Conservation (phyloP, 2,888 invertebrate species). For the Microctonus hyperodae region DNA sequence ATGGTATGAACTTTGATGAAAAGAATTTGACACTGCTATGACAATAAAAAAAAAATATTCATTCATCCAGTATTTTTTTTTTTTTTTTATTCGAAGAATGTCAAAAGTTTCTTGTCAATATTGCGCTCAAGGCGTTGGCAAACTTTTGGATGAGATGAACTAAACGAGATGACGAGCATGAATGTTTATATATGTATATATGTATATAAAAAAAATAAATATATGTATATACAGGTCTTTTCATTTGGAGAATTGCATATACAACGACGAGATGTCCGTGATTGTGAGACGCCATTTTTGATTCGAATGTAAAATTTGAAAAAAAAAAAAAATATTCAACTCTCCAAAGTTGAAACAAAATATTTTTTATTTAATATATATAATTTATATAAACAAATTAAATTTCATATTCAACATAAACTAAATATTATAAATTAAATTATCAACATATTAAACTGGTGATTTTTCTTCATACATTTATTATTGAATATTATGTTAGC, state of each 20-base stretch:
- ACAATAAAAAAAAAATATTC: constrained; percentile 34
- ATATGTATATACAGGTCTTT: too few relatives aligned
- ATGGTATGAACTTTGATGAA: constrained; percentile 32
- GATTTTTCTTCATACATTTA: constrained; percentile 47
- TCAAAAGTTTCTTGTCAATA: constrained; percentile 25
- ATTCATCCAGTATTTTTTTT: constrained; percentile 32
- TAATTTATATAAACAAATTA: background rate
- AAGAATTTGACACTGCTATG: constrained; percentile 25
- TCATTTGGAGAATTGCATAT: background rate
- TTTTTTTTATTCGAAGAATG: background rate
- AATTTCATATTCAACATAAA: too few relatives aligned
- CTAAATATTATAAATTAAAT: too few relatives aligned
- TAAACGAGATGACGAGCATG: constrained; percentile 17
- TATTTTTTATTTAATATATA: too few relatives aligned
- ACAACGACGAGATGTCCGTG: background rate
- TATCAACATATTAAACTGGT: background rate
- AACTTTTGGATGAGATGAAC: constrained; percentile 44
- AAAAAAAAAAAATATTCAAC: too few relatives aligned
- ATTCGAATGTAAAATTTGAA: too few relatives aligned
- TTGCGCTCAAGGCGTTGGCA: constrained; percentile 51
- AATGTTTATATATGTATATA: background rate
- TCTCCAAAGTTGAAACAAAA: too few relatives aligned
- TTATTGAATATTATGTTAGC: constrained; percentile 62
- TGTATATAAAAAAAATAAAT: too few relatives aligned
- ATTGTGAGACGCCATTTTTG: background rate